phyloP scores from a whole-genome alignment of 2,888 invertebrate species.

The Drosophila atripex region DNA sequence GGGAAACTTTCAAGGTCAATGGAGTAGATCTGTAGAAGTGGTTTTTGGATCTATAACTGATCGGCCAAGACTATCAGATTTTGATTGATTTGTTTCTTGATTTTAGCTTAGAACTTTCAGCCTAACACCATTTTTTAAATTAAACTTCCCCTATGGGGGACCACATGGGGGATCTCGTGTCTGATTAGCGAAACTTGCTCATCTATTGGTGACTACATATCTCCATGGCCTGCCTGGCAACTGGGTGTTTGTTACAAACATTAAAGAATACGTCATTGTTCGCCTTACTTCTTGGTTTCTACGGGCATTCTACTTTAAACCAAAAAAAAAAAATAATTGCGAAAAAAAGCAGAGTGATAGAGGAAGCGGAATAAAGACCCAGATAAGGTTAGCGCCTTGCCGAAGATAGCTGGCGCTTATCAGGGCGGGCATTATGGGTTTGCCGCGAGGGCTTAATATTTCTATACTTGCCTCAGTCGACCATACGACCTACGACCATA shows the following conservation, averaged over 20 bases:
- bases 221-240: constrained; percentile 36
- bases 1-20: background rate
- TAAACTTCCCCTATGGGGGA: background rate
- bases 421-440: constrained; percentile 63
- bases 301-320: constrained; percentile 23
- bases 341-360: constrained; percentile 1
- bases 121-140: background rate
- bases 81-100: background rate
- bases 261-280: constrained; percentile 31
- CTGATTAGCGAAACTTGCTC: constrained; percentile 12
- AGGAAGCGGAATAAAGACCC: constrained; percentile 20
- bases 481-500: background rate
- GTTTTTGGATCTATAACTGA: background rate
- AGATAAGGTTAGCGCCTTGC: constrained; percentile 56
- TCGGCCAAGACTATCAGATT: background rate
- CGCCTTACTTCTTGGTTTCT: constrained; percentile 23
- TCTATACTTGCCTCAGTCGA: constrained; percentile 13
- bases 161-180: constrained; percentile 6
- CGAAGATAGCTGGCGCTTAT: constrained; percentile 59
- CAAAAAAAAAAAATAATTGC: background rate
- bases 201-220: background rate
- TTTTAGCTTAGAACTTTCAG: background rate
- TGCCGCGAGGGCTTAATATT: constrained; percentile 63
- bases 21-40: background rate
- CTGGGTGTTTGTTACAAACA: constrained; percentile 17